Conservation (phyloP, 1,140 invertebrate genomes). For the Gryllus bimaculatus region DNA sequence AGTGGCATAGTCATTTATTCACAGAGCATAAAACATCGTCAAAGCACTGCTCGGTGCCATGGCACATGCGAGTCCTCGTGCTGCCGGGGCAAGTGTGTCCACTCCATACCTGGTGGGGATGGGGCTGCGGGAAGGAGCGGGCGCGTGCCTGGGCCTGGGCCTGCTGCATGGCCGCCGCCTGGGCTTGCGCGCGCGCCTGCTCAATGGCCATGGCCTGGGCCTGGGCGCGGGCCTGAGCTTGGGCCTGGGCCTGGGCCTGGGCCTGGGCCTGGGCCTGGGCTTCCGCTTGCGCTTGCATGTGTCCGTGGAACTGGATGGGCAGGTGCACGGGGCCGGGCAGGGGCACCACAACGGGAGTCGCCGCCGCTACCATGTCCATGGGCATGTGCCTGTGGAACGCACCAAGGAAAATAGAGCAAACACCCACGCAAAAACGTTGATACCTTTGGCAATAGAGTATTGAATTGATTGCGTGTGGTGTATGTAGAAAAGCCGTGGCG, state of each 20-base stretch:
- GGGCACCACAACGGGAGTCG: constrained; percentile 38
- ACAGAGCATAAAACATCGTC: no score
- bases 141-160: constrained; percentile 42
- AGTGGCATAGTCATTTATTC: no score
- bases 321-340: constrained; percentile 35
- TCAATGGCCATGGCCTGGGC: constrained; percentile 20
- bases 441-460: no score
- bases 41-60: no score
- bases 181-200: background rate
- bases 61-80: no score
- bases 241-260: constrained; percentile 32
- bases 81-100: no score
- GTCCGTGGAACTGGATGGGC: constrained; percentile 33
- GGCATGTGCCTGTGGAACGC: constrained; percentile 42
- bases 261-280: constrained; percentile 28
- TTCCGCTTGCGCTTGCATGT: constrained; percentile 26
- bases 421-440: no score
- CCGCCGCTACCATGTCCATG: constrained; percentile 37
- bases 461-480: no score
- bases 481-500: no score
- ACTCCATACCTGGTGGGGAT: constrained; percentile 32
- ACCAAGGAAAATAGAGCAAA: background rate
- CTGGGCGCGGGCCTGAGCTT: constrained; percentile 35
- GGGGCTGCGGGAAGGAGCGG: constrained; percentile 25
- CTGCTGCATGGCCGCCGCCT: constrained; percentile 33